Conservation (phyloP, 2,113 vertebrate species). For the Hydrochoerus hydrochaeris region DNA sequence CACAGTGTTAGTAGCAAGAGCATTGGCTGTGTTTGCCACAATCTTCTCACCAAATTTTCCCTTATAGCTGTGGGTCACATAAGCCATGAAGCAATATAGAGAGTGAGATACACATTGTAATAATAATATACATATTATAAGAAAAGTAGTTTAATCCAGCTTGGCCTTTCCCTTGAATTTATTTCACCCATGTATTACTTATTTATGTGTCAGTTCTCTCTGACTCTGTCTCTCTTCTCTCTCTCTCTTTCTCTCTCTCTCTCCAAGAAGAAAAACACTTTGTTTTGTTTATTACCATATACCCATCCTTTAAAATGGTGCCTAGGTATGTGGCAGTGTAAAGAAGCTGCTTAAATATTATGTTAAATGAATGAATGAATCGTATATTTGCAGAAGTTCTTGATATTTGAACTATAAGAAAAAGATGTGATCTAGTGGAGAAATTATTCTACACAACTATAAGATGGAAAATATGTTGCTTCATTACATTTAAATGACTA, state of each 20-base stretch:
- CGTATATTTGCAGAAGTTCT: background rate
- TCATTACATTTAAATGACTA: background rate
- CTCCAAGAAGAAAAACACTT: background rate
- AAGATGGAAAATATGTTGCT: background rate
- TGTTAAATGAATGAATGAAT: slow-evolving; percentile 14
- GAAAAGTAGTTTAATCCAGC: background rate
- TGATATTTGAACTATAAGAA: slow-evolving; percentile 37
- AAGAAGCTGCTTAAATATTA: background rate
- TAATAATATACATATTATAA: background rate
- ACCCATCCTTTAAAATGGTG: background rate
- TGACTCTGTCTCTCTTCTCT: background rate
- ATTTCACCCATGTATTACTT: background rate
- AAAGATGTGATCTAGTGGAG: background rate
- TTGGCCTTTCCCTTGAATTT: background rate
- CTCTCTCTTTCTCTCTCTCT: background rate
- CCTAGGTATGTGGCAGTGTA: background rate
- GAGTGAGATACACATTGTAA: background rate
- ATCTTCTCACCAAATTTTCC: background rate
- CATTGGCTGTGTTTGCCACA: background rate
- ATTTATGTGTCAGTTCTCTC: background rate
- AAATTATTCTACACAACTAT: background rate
- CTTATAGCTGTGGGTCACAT: background rate
- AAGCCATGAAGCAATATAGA: slow-evolving; percentile 13
- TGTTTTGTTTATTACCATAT: background rate
- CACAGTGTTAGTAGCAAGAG: background rate